Conservation (phyloP, 2,113 vertebrate species). For the Pseudonaja textilis region DNA sequence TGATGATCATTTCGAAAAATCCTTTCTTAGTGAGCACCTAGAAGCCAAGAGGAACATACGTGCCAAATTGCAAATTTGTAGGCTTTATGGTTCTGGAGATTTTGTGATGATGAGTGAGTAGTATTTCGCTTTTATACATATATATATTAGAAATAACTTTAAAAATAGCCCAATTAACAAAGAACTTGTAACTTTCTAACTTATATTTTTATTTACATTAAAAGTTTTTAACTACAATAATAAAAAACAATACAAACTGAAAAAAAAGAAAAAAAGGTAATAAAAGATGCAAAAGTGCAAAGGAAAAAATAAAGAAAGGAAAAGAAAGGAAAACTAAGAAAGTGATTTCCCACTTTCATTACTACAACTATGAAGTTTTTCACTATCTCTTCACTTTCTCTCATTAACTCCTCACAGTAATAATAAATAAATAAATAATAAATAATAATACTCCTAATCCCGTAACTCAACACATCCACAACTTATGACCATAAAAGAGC, state of each 20-base stretch:
- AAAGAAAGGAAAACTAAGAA: too few relatives aligned
- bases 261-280: not conserved
- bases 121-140: too few relatives aligned
- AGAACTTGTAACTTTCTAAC: not conserved
- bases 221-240: not conserved
- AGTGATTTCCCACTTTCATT: not conserved
- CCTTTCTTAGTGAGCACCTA: too few relatives aligned
- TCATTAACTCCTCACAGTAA: not conserved
- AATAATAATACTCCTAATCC: not conserved
- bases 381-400: not conserved
- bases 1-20: too few relatives aligned
- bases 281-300: not conserved
- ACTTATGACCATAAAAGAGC: not conserved
- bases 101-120: too few relatives aligned
- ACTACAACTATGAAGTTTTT: not conserved
- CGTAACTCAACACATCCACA: not conserved
- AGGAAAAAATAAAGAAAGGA: not conserved
- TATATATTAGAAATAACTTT: not conserved
- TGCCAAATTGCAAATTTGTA: too few relatives aligned
- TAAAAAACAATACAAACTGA: not conserved
- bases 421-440: too few relatives aligned
- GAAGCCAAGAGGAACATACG: too few relatives aligned
- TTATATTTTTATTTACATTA: not conserved
- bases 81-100: too few relatives aligned
- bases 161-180: not conserved